A percentile compares a stretch with the other conserved stretches of the same genome.
Conservation (phyloP, 1,140 invertebrate species). For the Acromyrmex charruanus region DNA sequence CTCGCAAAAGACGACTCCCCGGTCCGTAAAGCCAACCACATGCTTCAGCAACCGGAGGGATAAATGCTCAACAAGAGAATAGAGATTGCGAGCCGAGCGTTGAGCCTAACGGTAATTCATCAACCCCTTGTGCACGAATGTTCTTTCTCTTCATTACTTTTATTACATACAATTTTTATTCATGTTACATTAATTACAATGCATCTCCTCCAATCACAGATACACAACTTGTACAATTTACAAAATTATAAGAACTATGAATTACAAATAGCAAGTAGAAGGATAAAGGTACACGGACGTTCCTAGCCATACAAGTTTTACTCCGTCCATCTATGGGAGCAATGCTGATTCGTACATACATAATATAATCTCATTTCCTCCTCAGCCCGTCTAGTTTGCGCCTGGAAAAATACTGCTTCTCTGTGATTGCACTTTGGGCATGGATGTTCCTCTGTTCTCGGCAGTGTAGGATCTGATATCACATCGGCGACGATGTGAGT, state of each 20-base stretch:
- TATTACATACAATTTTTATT: conserved; percentile 9
- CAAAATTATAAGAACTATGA: neutral
- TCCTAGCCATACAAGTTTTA: conserved; percentile 85
- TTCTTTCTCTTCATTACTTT: neutral
- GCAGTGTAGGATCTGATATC: conserved; percentile 98
- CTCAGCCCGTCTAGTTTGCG: conserved; percentile 97
- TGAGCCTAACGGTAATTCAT: conserved; percentile 45
- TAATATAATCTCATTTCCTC: conserved; percentile 99
- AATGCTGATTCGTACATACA: conserved; percentile 97
- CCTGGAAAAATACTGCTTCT: conserved; percentile 98
- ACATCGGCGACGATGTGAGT: conserved; percentile 99
- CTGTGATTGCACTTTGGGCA: conserved; percentile 98
- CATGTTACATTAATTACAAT: conserved; percentile 19
- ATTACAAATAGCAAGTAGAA: neutral
- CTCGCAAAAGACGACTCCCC: neutral
- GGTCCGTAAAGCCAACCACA: neutral
- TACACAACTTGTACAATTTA: neutral
- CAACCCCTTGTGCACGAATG: conserved; percentile 21
- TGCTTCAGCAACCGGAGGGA: neutral
- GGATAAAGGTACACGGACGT: neutral
- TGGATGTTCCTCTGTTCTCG: conserved; percentile 98
- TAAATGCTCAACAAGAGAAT: conserved; percentile 34
- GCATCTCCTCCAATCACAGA: neutral
- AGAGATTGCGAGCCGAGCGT: conserved; percentile 30
- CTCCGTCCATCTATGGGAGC: conserved; percentile 99